Evolutionary conservation across 1,140 invertebrate genomes (phyloP), one percentile per base, ranked within the genome.

Genomic region (Choristoneura fumiferana): DNA sequence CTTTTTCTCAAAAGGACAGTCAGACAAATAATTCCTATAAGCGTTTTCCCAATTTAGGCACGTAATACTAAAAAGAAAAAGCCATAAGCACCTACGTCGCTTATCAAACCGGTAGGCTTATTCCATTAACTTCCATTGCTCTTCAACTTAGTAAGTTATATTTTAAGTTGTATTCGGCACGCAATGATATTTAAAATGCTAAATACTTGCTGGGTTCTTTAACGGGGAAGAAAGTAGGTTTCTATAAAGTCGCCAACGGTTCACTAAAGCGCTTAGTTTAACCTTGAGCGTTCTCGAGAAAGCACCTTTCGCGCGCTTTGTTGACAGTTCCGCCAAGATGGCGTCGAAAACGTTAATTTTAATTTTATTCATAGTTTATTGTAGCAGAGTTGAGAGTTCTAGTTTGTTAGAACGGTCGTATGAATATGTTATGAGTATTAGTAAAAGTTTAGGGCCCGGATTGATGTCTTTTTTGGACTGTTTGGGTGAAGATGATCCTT

Each of bases 371-470:
- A 56, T 81, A 54, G 67, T 74, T 55, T 60, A 73, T 17, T 67
- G 57, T 54, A 61, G 58, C 13, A n/a, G 53, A 36, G 83, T 78
- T 39, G 62, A 80, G 4, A 84, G 81, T 84, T 80, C 69, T 5
- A 68, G 66, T 67, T 59, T 76, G 22, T 63, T 82, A 17, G 73
- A 84, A 17, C 71, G 64, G 12, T 81, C 81, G 0, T 88, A 85
- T 18, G 78, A 86, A 35, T 88, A 85, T 76, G 69, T 87, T 8
- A 65, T 78, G 61, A 78, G 68, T 73, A 62, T 84, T 1, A 77
- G 83, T 0, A 86, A 78, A 49, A 85, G 64, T 71, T 61, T 85
- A 13, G 81, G 72, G 17, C 79, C 83, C 0, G 82, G 75, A 76
- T 73, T 87, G 4, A 73, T 81, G 73, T 65, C 73, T 0, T 59